Evolutionary conservation across 2,797 vertebrate species (phyloP).

Genomic region (Poeciliopsis paucimaculata): DNA sequence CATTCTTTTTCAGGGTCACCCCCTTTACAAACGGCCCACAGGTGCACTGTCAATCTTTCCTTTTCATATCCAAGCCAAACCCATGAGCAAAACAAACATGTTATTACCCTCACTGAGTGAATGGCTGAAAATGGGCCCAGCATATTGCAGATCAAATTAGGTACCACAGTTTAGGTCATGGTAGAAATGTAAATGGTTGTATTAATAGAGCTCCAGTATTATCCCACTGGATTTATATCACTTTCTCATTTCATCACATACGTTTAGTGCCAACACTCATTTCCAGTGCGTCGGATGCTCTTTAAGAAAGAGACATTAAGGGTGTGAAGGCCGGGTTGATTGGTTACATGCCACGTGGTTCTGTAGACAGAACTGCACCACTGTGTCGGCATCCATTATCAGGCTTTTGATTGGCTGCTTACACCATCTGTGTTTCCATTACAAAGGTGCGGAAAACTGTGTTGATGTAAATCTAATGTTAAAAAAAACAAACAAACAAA

Average conservation of each 20-base stretch:
- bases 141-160: conserved; percentile 18
- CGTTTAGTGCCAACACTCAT: not conserved
- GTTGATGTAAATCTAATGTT: no score
- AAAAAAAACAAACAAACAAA: no score
- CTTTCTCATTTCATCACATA: not conserved
- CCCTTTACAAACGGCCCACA: conserved; percentile 71
- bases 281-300: not conserved
- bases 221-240: not conserved
- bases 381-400: not conserved
- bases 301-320: not conserved
- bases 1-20: conserved; percentile 59
- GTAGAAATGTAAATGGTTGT: not conserved
- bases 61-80: conserved; percentile 52
- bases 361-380: not conserved
- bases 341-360: not conserved
- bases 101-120: conserved; percentile 34
- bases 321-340: not conserved
- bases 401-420: not conserved
- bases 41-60: conserved; percentile 75
- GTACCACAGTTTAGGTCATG: not conserved
- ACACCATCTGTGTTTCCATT: no score
- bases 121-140: conserved; percentile 9
- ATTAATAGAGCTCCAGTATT: not conserved
- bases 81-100: conserved; percentile 67
- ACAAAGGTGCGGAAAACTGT: no score